Evolutionary conservation across 2,888 invertebrate genomes (phyloP).

Genomic region (Sericinus montela): DNA sequence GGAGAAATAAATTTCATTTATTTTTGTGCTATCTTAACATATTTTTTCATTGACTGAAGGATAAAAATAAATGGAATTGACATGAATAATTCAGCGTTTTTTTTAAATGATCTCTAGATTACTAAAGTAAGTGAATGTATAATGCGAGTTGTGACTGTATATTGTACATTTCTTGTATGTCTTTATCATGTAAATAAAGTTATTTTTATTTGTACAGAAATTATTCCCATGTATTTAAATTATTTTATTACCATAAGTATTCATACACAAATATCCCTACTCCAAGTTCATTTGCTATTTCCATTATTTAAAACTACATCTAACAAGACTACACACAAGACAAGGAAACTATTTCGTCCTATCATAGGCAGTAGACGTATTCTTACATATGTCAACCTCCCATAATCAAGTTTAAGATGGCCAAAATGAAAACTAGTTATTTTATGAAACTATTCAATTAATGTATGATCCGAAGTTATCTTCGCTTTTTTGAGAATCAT

Average conservation of each 20-base stretch:
- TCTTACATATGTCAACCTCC: no score
- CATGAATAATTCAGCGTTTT: constrained; percentile 51
- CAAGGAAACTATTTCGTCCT: no score
- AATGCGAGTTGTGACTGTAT: background rate
- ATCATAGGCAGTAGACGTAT: no score
- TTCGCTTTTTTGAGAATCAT: no score
- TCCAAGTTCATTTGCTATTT: no score
- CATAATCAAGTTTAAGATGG: no score
- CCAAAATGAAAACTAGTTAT: no score
- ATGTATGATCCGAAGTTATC: no score
- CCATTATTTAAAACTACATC: no score
- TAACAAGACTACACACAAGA: no score
- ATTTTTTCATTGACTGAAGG: constrained; percentile 30
- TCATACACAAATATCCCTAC: background rate
- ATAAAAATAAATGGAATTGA: constrained; percentile 77
- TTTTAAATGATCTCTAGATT: constrained; percentile 55
- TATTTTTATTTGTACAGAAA: constrained; percentile 22
- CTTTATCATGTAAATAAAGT: constrained; percentile 58
- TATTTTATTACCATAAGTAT: no score
- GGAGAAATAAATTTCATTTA: constrained; percentile 63
- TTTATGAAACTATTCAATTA: no score
- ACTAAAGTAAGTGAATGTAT: constrained; percentile 18
- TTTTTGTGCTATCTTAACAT: constrained; percentile 56
- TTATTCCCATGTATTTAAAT: constrained; percentile 7
- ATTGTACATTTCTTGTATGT: constrained; percentile 26